A percentile compares a stretch with the other conserved stretches of the same genome.
Conservation (phyloP, 2,888 invertebrate genomes). For the Tetramorium bicarinatum region DNA sequence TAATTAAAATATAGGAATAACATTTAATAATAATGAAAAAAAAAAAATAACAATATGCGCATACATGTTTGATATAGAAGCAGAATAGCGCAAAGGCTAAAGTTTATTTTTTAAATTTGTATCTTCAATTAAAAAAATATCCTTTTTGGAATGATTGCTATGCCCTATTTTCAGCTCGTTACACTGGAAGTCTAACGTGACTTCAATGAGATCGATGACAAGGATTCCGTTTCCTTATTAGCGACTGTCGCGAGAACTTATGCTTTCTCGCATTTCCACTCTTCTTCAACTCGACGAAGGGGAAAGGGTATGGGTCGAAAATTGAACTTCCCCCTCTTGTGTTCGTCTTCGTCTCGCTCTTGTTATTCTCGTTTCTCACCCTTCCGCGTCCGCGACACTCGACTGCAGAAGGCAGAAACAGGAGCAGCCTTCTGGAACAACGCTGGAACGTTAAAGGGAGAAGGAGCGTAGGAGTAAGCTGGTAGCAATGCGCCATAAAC, state of each 20-base stretch:
- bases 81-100: neutral
- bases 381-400: conserved; percentile 53
- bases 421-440: conserved; percentile 73
- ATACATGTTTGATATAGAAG: neutral
- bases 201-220: conserved; percentile 53
- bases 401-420: conserved; percentile 68
- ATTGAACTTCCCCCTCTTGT: conserved; percentile 9
- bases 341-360: conserved; percentile 25
- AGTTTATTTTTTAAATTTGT: neutral
- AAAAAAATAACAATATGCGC: neutral
- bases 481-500: conserved; percentile 53
- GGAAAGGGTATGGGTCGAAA: conserved; percentile 59
- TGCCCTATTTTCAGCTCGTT: conserved; percentile 59
- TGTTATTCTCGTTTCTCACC: conserved; percentile 42
- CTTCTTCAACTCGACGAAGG: conserved; percentile 58
- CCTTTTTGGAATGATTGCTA: neutral
- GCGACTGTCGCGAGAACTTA: conserved; percentile 70
- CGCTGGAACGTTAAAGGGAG: conserved; percentile 51
- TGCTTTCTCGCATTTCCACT: conserved; percentile 59
- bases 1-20: neutral
- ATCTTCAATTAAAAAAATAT: neutral
- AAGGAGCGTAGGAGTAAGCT: conserved; percentile 57
- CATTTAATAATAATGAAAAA: neutral
- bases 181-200: conserved; percentile 61
- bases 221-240: conserved; percentile 72